These are phyloP conservation scores for Ailurus styani DNA, from an alignment of 2,113 vertebrate species.

Conservation along the genomic window DNA sequence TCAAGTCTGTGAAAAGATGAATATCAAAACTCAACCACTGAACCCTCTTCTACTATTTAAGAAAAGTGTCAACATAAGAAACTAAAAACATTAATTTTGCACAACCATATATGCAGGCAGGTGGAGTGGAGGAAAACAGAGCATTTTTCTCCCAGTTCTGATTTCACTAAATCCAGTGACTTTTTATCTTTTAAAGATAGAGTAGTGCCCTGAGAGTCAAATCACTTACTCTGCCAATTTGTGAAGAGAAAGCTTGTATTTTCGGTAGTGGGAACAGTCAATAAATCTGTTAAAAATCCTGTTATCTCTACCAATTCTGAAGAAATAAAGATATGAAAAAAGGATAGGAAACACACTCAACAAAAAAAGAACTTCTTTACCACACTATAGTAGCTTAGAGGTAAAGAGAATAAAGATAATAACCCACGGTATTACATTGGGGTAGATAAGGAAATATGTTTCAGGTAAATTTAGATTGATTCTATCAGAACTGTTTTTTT, in stretches of 20 bases:
- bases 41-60: not conserved
- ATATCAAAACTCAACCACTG: not conserved
- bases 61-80: not conserved
- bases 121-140: not conserved
- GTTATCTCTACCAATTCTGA: not conserved
- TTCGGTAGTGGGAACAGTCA: not conserved
- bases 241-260: not conserved
- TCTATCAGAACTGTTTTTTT: not conserved
- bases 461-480: not conserved
- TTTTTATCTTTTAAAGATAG: not conserved
- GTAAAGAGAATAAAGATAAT: not conserved
- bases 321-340: not conserved
- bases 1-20: not conserved
- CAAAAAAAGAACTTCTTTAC: not conserved
- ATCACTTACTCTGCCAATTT: not conserved
- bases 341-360: not conserved
- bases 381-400: not conserved
- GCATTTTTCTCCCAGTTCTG: not conserved
- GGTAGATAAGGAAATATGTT: not conserved
- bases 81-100: not conserved
- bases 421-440: not conserved
- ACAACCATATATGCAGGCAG: not conserved
- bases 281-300: not conserved
- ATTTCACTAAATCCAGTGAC: not conserved
- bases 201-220: not conserved